Evolutionary conservation across 2,888 invertebrate species (phyloP).

Genomic region (Melinaea menophilus): DNA sequence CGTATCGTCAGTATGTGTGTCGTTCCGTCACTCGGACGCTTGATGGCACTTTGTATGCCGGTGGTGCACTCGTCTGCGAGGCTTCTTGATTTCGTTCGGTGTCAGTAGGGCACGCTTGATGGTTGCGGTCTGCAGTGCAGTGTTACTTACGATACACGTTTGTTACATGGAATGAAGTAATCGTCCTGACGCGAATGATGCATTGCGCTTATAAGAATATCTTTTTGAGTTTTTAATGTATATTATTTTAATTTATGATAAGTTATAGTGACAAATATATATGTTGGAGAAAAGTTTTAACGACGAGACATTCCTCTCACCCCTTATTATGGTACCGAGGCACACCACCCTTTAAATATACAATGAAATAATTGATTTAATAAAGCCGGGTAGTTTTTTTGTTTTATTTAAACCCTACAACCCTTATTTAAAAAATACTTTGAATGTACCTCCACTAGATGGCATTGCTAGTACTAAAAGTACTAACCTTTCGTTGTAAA

Average conservation of each 20-base stretch:
- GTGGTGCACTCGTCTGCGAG: conserved; percentile 36
- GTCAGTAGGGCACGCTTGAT: conserved; percentile 62
- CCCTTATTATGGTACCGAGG: too few species aligned
- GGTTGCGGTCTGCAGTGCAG: conserved; percentile 47
- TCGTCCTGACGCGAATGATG: conserved; percentile 31
- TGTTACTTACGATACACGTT: conserved; percentile 28
- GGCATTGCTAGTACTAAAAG: neutral
- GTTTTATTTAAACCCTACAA: conserved; percentile 1
- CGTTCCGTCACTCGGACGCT: conserved; percentile 34
- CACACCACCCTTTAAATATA: too few species aligned
- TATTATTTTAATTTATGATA: neutral
- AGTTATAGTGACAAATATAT: too few species aligned
- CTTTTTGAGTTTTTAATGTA: conserved; percentile 5
- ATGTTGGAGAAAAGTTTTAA: too few species aligned
- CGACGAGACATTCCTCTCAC: too few species aligned
- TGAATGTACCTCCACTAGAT: neutral
- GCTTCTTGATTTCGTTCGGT: conserved; percentile 64
- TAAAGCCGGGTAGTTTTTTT: conserved; percentile 4
- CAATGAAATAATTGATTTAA: too few species aligned
- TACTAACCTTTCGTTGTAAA: neutral
- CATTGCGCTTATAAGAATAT: conserved; percentile 10
- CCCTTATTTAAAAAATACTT: neutral
- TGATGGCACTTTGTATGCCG: conserved; percentile 51
- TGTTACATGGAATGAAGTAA: conserved; percentile 53
- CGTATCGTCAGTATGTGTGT: conserved; percentile 46